Evolutionary conservation across 2,888 invertebrate genomes (phyloP).

Genomic region (Cremastobaeus sp.): DNA sequence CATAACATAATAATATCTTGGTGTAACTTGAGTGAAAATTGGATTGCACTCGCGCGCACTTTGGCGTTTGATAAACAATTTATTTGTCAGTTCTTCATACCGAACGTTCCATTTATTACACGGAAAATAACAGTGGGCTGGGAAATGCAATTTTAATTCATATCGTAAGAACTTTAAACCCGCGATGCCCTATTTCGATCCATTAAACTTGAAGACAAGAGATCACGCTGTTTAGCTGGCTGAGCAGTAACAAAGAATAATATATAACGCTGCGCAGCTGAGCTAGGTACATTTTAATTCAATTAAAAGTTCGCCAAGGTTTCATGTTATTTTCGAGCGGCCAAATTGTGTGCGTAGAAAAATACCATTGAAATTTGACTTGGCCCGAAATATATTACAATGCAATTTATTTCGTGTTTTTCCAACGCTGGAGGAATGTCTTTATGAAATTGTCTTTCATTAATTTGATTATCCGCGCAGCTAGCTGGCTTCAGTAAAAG

Average conservation of each 20-base stretch:
- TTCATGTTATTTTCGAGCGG: conserved; percentile 3
- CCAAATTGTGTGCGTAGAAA: neutral
- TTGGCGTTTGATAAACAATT: neutral
- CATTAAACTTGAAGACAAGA: neutral
- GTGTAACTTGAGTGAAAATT: no score
- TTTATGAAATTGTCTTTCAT: no score
- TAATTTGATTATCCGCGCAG: no score
- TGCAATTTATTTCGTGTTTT: neutral
- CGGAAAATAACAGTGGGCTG: no score
- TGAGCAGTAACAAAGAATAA: conserved; percentile 1
- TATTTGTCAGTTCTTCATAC: no score
- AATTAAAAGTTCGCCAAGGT: conserved; percentile 7
- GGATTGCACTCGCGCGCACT: no score
- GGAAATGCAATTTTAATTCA: no score
- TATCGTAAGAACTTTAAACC: no score
- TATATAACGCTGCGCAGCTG: neutral
- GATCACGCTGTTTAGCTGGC: conserved; percentile 1
- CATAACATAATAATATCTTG: no score
- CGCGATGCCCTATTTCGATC: neutral
- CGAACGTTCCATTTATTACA: no score
- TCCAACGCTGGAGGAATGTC: no score
- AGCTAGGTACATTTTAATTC: conserved; percentile 10
- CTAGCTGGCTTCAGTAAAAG: no score
- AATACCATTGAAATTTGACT: neutral
- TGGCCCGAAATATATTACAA: neutral